Base-by-base conservation (phyloP, 1,140 invertebrate species). In the Drosophila nasuta region DNA sequence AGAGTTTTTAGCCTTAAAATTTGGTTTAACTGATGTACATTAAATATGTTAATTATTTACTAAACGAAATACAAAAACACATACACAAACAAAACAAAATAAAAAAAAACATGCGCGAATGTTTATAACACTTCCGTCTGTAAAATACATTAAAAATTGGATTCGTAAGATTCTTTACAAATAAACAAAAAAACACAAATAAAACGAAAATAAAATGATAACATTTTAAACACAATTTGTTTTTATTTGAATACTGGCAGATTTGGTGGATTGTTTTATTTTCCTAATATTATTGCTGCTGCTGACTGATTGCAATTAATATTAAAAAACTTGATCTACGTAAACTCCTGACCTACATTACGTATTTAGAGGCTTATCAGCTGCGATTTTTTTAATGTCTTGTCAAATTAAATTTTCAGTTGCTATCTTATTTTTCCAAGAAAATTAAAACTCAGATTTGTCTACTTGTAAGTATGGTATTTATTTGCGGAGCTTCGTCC, bases 1-100 rank as follows among this genome's bases (percentile, higher is more conserved):
- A 89, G 70, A 57, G 77, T 79, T 88, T 78, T 74, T 77, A 88
- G 74, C 49, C 59, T 52, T 87, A 87, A 77, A 74, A 57, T 69
- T 87, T 88, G 80, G 77, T 88, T 89, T 70, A 89, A 88, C 80
- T 88, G 77, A 83, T 87, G 85, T 88, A 88, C 78, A 88, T 82
- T 86, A 71, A 88, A 75, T 88, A 88, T 82, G 85, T 88, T 88
- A 88, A 87, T 80, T 88, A 87, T 88, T 88, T 88, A 88, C 80
- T 89, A 88, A 33, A 68, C 57, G 10, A 45, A 25, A 51, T 49
- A 65, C 54, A 58, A 11, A 49, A 77, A 74, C 35, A 35, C 8
- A 63, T 15, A 63, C 15, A 49, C 28, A 64, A 1, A 58, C 56
- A 72, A 46, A 77, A 35, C 60, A 41, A 75, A 48, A 65, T 11